Evolutionary conservation across 2,888 invertebrate species (phyloP).

Genomic region (Lepidocyrtinus sp.): DNA sequence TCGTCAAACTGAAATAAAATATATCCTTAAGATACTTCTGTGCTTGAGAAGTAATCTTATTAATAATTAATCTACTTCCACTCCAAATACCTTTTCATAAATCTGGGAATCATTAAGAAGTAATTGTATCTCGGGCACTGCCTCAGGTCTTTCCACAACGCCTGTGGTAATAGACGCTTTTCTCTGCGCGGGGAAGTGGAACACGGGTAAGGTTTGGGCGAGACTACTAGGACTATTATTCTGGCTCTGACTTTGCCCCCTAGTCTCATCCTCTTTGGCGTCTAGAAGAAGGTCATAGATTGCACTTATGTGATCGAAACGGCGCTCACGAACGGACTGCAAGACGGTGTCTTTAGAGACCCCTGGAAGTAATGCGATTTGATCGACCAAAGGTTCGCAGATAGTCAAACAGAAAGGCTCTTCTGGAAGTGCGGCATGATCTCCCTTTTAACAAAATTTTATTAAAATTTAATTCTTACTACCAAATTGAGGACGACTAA

Average conservation of each 20-base stretch:
- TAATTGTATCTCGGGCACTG: conserved; percentile 68
- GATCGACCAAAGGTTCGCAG: conserved; percentile 84
- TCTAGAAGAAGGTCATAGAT: conserved; percentile 93
- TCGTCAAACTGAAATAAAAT: conserved; percentile 67
- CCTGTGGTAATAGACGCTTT: conserved; percentile 70
- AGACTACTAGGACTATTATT: conserved; percentile 16
- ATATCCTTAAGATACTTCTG: neutral
- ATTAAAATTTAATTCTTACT: neutral
- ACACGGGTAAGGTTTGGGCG: conserved; percentile 53
- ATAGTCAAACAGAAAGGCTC: conserved; percentile 56
- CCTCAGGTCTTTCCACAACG: conserved; percentile 67
- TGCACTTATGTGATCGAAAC: conserved; percentile 94
- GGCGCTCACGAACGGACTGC: conserved; percentile 85
- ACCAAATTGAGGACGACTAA: neutral
- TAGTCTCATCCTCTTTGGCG: conserved; percentile 71
- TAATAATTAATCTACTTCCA: no score
- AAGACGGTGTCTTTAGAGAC: conserved; percentile 82
- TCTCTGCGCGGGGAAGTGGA: conserved; percentile 65
- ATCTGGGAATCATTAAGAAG: conserved; percentile 76
- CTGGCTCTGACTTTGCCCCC: conserved; percentile 17
- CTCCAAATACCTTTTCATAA: conserved; percentile 78
- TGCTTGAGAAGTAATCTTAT: no score
- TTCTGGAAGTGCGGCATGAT: conserved; percentile 48
- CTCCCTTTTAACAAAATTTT: conserved; percentile 35
- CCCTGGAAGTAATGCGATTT: conserved; percentile 86